These are phyloP conservation scores for Aleiodes leptofemur DNA, from an alignment of 2,888 invertebrate genomes.

Conservation along the genomic window DNA sequence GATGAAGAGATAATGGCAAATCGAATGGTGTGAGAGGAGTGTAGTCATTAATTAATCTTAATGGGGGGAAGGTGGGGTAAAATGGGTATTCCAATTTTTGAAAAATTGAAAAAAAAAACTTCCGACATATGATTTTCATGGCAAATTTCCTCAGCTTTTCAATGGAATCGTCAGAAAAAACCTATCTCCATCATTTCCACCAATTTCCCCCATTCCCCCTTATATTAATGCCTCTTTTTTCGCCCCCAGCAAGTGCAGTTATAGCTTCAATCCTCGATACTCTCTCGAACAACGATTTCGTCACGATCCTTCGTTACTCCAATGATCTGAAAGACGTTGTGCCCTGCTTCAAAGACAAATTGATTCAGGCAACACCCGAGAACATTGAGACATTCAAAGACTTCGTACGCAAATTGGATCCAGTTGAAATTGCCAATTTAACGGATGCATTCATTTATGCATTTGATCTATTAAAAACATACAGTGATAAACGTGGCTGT, in stretches of 20 bases:
- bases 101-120: no score
- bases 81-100: no score
- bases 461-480: conserved; percentile 86
- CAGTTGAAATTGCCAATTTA: conserved; percentile 90
- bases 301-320: conserved; percentile 92
- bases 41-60: conserved; percentile 67
- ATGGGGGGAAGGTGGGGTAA: no score
- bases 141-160: no score
- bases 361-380: conserved; percentile 93
- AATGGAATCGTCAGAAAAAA: no score
- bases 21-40: conserved; percentile 47
- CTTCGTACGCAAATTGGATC: conserved; percentile 81
- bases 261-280: conserved; percentile 93
- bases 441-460: conserved; percentile 88
- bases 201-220: conserved; percentile 9
- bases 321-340: conserved; percentile 85
- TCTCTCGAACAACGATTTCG: conserved; percentile 97
- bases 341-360: conserved; percentile 87
- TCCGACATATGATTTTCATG: no score
- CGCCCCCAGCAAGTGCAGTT: conserved; percentile 77
- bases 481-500: conserved; percentile 78
- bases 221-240: no score
- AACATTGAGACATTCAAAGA: conserved; percentile 86
- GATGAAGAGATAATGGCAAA: not conserved
- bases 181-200: not conserved